phyloP scores from a whole-genome alignment of 2,888 invertebrate species.

The Melinopterus prodromus region DNA sequence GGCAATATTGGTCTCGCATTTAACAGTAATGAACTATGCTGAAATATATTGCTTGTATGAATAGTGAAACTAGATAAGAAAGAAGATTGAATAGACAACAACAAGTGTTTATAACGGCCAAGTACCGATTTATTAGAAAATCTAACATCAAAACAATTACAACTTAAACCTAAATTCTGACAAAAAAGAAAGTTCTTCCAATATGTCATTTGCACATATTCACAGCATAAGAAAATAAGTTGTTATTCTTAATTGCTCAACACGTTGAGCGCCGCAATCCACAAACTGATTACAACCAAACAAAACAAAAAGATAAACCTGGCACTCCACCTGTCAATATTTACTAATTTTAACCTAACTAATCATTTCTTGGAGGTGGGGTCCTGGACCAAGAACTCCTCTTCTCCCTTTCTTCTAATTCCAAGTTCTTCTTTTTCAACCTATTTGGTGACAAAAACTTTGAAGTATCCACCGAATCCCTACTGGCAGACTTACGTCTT shows the following conservation, averaged over 20 bases:
- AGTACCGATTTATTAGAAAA: neutral
- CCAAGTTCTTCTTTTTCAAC: slow-evolving; percentile 55
- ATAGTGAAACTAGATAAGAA: no score
- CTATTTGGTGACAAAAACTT: slow-evolving; percentile 56
- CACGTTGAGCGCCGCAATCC: neutral
- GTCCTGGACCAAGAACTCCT: slow-evolving; percentile 67
- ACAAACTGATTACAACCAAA: neutral
- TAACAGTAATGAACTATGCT: no score
- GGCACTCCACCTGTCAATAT: neutral
- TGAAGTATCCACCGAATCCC: slow-evolving; percentile 51
- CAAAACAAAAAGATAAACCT: neutral
- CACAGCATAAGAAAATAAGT: neutral
- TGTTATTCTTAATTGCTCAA: neutral
- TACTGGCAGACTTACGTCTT: slow-evolving; percentile 41
- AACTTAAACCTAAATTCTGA: neutral
- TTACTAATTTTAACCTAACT: neutral
- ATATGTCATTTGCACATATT: neutral
- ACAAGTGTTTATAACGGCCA: neutral
- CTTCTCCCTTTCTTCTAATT: slow-evolving; percentile 43
- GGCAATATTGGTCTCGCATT: no score
- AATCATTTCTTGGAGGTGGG: slow-evolving; percentile 48
- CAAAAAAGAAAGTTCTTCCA: no score
- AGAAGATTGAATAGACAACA: no score
- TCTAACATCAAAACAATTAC: neutral
- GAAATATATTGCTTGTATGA: no score